phyloP scores from a whole-genome alignment of 2,797 vertebrate genomes.

The Aplochiton taeniatus region DNA sequence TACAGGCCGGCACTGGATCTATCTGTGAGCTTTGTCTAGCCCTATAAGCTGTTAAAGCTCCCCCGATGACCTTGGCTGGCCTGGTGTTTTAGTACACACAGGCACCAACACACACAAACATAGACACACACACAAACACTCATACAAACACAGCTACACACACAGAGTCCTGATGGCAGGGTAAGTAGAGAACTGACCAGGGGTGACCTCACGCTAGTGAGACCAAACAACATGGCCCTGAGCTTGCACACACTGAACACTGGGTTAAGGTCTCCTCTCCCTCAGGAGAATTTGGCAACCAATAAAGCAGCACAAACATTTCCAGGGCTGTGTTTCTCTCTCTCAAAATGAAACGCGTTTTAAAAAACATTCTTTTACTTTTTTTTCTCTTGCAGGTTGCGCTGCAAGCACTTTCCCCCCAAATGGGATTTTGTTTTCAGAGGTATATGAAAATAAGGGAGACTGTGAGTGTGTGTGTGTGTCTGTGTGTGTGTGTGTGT shows the following conservation, averaged over 20 bases:
- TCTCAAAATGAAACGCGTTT: not conserved
- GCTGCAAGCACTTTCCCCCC: not conserved
- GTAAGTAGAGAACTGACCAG: constrained; percentile 27
- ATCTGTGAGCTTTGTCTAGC: constrained; percentile 40
- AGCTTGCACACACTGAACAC: constrained; percentile 1
- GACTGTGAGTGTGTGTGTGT: not conserved
- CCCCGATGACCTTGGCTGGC: constrained; percentile 47
- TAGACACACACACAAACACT: constrained; percentile 8
- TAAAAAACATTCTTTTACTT: not conserved
- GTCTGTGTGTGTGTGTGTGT: not conserved
- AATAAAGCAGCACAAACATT: constrained; percentile 17
- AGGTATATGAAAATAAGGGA: not conserved
- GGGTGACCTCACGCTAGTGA: constrained; percentile 11
- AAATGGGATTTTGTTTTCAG: not conserved
- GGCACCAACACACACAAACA: constrained; percentile 9
- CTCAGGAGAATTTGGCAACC: constrained; percentile 30
- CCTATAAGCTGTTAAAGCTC: constrained; percentile 38
- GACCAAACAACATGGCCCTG: constrained; percentile 3
- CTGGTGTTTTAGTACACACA: constrained; percentile 33
- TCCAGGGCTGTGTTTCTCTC: not conserved
- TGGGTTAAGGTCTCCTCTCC: constrained; percentile 35
- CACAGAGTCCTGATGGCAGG: constrained; percentile 22
- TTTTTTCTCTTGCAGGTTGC: not conserved
- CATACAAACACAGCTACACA: constrained; percentile 10
- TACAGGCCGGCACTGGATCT: constrained; percentile 22